These are phyloP conservation scores for Ahaetulla prasina DNA, from an alignment of 2,113 vertebrate genomes.

Conservation along the genomic window DNA sequence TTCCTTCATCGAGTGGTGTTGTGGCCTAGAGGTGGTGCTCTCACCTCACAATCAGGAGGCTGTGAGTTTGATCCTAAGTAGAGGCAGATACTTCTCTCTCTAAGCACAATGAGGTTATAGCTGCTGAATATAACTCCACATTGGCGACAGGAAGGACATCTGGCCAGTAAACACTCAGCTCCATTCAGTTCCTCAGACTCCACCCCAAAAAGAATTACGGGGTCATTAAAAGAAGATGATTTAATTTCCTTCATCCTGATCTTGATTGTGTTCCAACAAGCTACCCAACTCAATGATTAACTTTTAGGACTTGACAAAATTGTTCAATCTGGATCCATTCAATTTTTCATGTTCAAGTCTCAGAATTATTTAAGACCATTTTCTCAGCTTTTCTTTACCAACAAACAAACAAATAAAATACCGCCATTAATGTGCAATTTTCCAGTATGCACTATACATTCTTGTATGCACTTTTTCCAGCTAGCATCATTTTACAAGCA, in stretches of 20 bases:
- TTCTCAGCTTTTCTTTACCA: background rate
- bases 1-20: too few relatives aligned
- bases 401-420: background rate
- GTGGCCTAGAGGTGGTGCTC: too few relatives aligned
- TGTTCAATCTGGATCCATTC: background rate
- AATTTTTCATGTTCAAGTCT: background rate
- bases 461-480: background rate
- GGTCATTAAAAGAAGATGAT: background rate
- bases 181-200: too few relatives aligned
- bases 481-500: background rate
- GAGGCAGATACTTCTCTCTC: too few relatives aligned
- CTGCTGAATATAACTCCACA: too few relatives aligned
- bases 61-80: too few relatives aligned
- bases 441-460: background rate
- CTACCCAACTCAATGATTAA: background rate
- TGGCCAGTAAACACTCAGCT: too few relatives aligned
- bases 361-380: background rate
- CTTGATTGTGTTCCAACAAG: background rate
- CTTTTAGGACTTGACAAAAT: background rate
- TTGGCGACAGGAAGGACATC: too few relatives aligned
- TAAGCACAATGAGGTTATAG: too few relatives aligned
- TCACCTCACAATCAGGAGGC: too few relatives aligned
- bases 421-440: background rate
- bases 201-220: too few relatives aligned
- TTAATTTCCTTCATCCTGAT: background rate